A percentile compares a stretch with the other conserved stretches of the same genome.
These are phyloP conservation scores for Pogonognathellus flavescens DNA, from an alignment of 1,140 invertebrate genomes.

Conservation along the genomic window DNA sequence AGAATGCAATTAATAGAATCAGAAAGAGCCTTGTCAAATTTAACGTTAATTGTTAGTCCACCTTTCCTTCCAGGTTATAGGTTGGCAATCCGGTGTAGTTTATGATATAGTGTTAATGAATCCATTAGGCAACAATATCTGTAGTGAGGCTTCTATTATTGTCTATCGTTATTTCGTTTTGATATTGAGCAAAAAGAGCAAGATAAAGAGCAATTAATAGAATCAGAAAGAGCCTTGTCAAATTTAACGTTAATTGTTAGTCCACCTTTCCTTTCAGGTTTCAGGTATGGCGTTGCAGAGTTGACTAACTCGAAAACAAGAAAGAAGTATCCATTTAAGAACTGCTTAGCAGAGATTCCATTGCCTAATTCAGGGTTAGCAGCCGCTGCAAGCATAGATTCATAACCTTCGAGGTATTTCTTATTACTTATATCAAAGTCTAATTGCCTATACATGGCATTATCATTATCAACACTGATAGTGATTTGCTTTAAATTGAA, in stretches of 20 bases:
- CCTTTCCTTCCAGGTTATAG: neutral
- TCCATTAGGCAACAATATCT: too few relatives aligned
- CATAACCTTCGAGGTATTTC: neutral
- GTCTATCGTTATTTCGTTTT: too few relatives aligned
- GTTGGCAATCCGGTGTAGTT: too few relatives aligned
- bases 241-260: neutral
- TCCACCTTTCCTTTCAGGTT: neutral
- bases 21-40: neutral
- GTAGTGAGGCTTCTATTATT: too few relatives aligned
- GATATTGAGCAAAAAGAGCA: too few relatives aligned
- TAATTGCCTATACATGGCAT: neutral
- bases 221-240: neutral
- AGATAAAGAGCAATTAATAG: too few relatives aligned
- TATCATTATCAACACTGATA: neutral
- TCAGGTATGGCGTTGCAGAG: neutral
- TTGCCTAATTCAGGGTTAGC: neutral
- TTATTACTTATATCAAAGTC: neutral
- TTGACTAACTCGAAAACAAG: neutral
- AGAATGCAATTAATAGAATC: too few relatives aligned
- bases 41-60: neutral
- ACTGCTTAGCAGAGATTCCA: neutral
- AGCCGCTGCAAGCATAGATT: neutral
- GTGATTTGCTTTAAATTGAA: neutral
- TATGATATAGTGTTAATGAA: too few relatives aligned
- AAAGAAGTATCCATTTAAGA: neutral